Conservation (phyloP, 2,113 vertebrate genomes). For the Reinhardtius hippoglossoides region DNA sequence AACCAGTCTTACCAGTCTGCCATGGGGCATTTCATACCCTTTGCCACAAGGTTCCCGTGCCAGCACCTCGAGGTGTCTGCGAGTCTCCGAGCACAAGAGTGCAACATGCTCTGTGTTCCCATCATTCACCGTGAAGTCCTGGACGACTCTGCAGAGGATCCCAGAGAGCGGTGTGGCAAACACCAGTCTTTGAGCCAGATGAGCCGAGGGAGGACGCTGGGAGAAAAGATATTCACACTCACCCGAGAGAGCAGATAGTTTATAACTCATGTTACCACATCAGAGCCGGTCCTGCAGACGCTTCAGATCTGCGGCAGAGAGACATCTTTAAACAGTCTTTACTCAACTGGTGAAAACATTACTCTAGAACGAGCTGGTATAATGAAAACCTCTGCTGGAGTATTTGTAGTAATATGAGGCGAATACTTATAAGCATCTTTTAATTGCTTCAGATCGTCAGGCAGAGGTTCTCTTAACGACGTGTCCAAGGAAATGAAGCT, state of each 20-base stretch:
- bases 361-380: neutral
- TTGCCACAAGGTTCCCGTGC: slow-evolving; percentile 31
- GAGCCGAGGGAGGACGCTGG: neutral
- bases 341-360: neutral
- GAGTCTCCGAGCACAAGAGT: slow-evolving; percentile 41
- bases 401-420: too few species aligned
- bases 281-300: slow-evolving; percentile 1
- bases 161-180: slow-evolving; percentile 21
- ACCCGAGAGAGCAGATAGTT: slow-evolving; percentile 44
- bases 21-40: slow-evolving; percentile 60
- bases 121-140: slow-evolving; percentile 26
- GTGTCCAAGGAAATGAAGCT: too few species aligned
- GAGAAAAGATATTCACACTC: slow-evolving; percentile 36
- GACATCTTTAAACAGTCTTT: neutral
- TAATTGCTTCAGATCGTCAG: too few species aligned
- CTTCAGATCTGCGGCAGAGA: slow-evolving; percentile 4
- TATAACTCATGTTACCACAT: slow-evolving; percentile 40
- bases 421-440: too few species aligned
- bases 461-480: too few species aligned
- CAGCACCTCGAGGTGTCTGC: slow-evolving; percentile 52
- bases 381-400: too few species aligned
- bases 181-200: slow-evolving; percentile 17
- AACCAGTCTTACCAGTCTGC: slow-evolving; percentile 19
- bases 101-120: slow-evolving; percentile 44
- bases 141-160: slow-evolving; percentile 1